phyloP scores from a whole-genome alignment of 2,113 vertebrate species.

The Gobius niger region DNA sequence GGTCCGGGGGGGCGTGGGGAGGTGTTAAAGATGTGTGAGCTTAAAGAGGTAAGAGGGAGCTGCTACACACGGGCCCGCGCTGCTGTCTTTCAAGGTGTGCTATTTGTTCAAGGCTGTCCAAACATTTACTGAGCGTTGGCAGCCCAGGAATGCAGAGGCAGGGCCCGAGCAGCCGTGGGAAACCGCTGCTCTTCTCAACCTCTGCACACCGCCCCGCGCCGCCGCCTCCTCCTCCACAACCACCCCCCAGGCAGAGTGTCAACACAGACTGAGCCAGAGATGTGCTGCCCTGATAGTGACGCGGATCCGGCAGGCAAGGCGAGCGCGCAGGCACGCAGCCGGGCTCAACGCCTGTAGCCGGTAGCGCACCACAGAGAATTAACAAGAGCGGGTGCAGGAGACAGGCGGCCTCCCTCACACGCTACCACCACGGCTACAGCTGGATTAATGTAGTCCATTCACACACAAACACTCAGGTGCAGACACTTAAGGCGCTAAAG shows the following conservation, averaged over 20 bases:
- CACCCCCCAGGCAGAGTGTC: constrained; percentile 86
- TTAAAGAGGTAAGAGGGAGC: constrained; percentile 69
- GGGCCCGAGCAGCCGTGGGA: constrained; percentile 88
- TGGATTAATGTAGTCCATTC: constrained; percentile 17
- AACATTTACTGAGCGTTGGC: constrained; percentile 94
- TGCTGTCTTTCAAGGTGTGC: constrained; percentile 94
- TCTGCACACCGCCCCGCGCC: constrained; percentile 70
- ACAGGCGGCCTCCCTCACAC: constrained; percentile 43
- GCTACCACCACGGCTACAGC: constrained; percentile 7
- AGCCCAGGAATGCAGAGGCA: constrained; percentile 89
- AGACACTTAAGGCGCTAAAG: constrained; percentile 10
- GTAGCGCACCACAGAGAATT: constrained; percentile 71
- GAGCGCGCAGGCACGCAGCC: constrained; percentile 73
- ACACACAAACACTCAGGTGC: constrained; percentile 14
- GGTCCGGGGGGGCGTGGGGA: constrained; percentile 16
- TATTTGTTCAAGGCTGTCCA: constrained; percentile 97
- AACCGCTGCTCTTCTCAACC: constrained; percentile 92
- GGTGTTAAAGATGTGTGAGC: constrained; percentile 60
- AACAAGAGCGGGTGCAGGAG: constrained; percentile 69
- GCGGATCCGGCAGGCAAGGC: constrained; percentile 32
- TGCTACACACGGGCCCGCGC: constrained; percentile 74
- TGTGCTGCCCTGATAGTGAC: constrained; percentile 89
- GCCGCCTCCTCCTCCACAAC: constrained; percentile 22
- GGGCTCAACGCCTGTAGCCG: constrained; percentile 58
- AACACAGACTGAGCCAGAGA: constrained; percentile 91